A percentile compares a stretch with the other conserved stretches of the same genome.
phyloP scores from a whole-genome alignment of 2,888 invertebrate species.

The Diabrotica balteata region DNA sequence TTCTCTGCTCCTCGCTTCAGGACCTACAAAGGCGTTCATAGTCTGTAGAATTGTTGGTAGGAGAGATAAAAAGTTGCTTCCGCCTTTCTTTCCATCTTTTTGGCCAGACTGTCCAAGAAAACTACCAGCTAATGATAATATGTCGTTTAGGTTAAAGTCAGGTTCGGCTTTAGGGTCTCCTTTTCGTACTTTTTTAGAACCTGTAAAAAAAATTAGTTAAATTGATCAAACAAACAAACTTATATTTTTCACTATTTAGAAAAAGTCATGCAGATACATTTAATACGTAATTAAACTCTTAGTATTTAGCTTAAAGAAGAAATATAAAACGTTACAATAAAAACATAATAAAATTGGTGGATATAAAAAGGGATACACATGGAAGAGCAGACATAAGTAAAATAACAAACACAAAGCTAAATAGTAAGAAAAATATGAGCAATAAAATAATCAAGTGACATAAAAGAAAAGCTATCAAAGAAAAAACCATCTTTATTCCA shows the following conservation, averaged over 20 bases:
- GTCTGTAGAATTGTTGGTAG: constrained; percentile 75
- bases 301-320: too few species aligned
- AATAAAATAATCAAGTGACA: too few species aligned
- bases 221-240: background rate
- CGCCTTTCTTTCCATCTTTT: constrained; percentile 15
- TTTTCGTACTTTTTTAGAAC: constrained; percentile 14
- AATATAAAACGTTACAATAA: too few species aligned
- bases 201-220: constrained; percentile 19
- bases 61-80: constrained; percentile 59
- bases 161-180: constrained; percentile 17
- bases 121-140: constrained; percentile 39
- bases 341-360: too few species aligned
- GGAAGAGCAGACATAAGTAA: too few species aligned
- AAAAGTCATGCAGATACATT: too few species aligned
- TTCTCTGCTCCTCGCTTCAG: constrained; percentile 67
- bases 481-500: too few species aligned
- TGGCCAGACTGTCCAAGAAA: constrained; percentile 36
- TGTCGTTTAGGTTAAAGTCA: constrained; percentile 31
- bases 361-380: too few species aligned
- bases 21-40: constrained; percentile 66
- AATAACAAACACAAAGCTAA: too few species aligned
- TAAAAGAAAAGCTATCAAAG: too few species aligned
- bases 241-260: background rate
- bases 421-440: too few species aligned
- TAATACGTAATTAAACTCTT: too few species aligned